phyloP scores from a whole-genome alignment of 2,888 invertebrate genomes.

The Perithous albicinctus region DNA sequence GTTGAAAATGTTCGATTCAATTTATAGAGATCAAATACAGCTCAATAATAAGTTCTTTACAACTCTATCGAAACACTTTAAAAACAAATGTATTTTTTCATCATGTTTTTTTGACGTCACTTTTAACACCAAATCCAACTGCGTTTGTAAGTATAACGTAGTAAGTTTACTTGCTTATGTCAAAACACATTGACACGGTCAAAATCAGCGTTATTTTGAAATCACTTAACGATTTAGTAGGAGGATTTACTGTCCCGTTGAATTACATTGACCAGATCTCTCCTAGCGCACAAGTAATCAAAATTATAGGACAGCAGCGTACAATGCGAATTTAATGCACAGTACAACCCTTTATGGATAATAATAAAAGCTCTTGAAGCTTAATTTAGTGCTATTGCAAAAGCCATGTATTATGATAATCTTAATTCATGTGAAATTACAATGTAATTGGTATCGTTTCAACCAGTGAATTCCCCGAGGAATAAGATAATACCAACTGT shows the following conservation, averaged over 20 bases:
- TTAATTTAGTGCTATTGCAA: constrained; percentile 14
- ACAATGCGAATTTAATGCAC: not conserved
- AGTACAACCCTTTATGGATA: not conserved
- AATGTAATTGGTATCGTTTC: not conserved
- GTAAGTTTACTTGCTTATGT: too few relatives aligned
- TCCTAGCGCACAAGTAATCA: not conserved
- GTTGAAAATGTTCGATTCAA: not conserved
- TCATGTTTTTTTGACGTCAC: too few relatives aligned
- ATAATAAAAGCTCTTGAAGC: constrained; percentile 3
- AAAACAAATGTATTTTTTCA: too few relatives aligned
- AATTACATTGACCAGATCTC: not conserved
- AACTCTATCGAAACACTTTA: not conserved
- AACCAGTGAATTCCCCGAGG: constrained; percentile 29
- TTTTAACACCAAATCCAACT: too few relatives aligned
- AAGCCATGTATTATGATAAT: constrained; percentile 30
- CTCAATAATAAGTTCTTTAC: not conserved
- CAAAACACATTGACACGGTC: too few relatives aligned
- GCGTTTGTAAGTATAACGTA: too few relatives aligned
- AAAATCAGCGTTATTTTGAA: not conserved
- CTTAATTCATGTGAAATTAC: constrained; percentile 27
- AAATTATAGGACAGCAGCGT: not conserved
- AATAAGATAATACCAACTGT: constrained; percentile 37
- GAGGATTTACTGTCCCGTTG: not conserved
- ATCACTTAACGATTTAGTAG: not conserved
- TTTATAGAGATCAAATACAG: not conserved